Conservation (phyloP, 92 coral and sea anemone genomes). For the Parazoanthus atlanticus region DNA sequence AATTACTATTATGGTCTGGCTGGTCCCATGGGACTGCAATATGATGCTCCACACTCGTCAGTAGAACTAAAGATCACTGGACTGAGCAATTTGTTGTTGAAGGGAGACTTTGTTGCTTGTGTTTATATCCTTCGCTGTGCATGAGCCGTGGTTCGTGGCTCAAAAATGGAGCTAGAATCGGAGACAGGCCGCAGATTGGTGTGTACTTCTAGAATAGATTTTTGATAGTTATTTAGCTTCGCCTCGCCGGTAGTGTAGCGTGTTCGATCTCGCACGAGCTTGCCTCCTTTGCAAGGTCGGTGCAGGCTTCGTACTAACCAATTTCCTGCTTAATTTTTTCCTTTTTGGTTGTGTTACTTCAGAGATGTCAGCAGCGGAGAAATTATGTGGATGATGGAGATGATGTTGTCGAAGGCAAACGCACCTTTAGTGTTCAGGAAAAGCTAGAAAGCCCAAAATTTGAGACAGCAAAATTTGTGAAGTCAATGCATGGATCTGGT, state of each 20-base stretch:
- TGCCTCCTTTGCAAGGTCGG: neutral
- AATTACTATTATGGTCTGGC: conserved; percentile 80
- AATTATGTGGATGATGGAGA: conserved; percentile 91
- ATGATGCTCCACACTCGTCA: conserved; percentile 52
- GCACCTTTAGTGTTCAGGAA: conserved; percentile 94
- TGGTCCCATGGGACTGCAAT: conserved; percentile 75
- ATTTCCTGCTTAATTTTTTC: conserved; percentile 46
- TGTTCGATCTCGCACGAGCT: conserved; percentile 32
- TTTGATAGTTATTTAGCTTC: conserved; percentile 25
- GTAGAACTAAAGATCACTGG: conserved; percentile 25
- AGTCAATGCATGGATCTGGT: conserved; percentile 86
- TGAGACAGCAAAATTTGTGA: conserved; percentile 75
- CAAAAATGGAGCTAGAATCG: conserved; percentile 75
- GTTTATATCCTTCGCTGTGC: conserved; percentile 46
- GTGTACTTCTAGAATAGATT: conserved; percentile 69
- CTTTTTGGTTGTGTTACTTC: conserved; percentile 51
- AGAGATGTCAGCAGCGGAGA: conserved; percentile 94
- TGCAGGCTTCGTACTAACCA: conserved; percentile 31
- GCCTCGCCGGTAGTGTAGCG: conserved; percentile 29
- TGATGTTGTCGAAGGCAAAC: conserved; percentile 96
- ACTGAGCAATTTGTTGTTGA: conserved; percentile 60
- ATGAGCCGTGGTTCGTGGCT: conserved; percentile 58
- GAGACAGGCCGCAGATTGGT: conserved; percentile 86
- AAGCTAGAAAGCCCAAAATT: conserved; percentile 87
- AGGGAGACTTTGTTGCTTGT: conserved; percentile 42